phyloP scores from a whole-genome alignment of 2,113 vertebrate species.

The Callaeas wilsoni region DNA sequence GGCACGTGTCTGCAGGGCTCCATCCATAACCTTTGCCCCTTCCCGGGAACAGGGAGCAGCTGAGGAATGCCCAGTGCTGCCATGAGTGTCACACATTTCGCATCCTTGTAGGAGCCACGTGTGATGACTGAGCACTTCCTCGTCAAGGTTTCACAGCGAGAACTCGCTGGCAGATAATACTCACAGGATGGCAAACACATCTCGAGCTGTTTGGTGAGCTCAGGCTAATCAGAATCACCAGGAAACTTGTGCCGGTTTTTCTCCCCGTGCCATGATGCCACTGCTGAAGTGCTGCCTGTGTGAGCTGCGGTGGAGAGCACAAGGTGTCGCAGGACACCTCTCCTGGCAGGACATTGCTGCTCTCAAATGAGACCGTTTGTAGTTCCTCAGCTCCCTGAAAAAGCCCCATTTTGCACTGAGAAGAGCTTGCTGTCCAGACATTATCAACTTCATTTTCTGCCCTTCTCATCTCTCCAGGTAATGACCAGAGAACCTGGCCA shows the following conservation, averaged over 20 bases:
- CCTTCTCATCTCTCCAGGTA: background rate
- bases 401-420: background rate
- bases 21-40: background rate
- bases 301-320: background rate
- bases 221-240: background rate
- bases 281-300: background rate
- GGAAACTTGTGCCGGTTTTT: background rate
- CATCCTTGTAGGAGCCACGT: background rate
- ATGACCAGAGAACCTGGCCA: background rate
- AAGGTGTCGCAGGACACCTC: background rate
- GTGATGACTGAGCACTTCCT: constrained; percentile 13
- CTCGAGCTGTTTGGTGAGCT: background rate
- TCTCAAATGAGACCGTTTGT: background rate
- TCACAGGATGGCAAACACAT: background rate
- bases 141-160: background rate
- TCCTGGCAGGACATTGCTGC: background rate
- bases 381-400: background rate
- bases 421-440: background rate
- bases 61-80: background rate
- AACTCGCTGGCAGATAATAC: background rate
- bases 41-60: background rate
- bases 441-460: constrained; percentile 8
- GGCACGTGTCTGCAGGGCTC: background rate
- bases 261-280: background rate
- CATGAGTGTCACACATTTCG: background rate